These are phyloP conservation scores for Galeruca laticollis DNA, from an alignment of 2,888 invertebrate genomes.

Conservation along the genomic window DNA sequence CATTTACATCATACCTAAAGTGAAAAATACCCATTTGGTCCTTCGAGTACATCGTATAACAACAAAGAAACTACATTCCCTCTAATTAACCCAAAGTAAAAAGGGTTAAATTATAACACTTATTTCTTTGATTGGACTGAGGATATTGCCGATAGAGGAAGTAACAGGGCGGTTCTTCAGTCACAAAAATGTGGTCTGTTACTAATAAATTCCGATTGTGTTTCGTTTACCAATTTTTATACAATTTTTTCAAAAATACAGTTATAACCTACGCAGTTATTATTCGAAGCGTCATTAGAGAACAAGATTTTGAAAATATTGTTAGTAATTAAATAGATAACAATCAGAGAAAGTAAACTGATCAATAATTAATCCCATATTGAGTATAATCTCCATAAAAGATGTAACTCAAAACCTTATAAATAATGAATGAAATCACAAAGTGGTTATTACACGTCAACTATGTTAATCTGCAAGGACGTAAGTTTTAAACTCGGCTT, in stretches of 20 bases:
- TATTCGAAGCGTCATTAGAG: background rate
- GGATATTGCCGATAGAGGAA: too few species aligned
- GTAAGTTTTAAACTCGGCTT: constrained; percentile 27
- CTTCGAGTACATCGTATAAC: too few species aligned
- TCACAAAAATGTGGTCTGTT: too few species aligned
- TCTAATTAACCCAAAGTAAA: too few species aligned
- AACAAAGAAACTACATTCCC: too few species aligned
- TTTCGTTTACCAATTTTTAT: too few species aligned
- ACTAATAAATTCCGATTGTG: too few species aligned
- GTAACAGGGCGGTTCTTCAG: too few species aligned
- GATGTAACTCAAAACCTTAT: constrained; percentile 38
- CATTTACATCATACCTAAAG: too few species aligned
- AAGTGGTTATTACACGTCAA: constrained; percentile 39
- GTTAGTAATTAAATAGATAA: constrained; percentile 10
- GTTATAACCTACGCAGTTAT: background rate
- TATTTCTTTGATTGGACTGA: too few species aligned
- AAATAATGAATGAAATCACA: constrained; percentile 35
- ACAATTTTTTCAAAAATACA: background rate
- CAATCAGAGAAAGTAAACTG: constrained; percentile 23
- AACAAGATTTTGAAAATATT: constrained; percentile 1
- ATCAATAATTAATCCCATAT: constrained; percentile 23
- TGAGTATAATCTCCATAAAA: constrained; percentile 28
- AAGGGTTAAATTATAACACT: too few species aligned
- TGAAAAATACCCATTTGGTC: too few species aligned
- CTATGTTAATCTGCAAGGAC: constrained; percentile 41